A percentile compares a stretch with the other conserved stretches of the same genome.
Evolutionary conservation across 2,113 vertebrate genomes (phyloP).

Genomic region (Dasyurus viverrinus): DNA sequence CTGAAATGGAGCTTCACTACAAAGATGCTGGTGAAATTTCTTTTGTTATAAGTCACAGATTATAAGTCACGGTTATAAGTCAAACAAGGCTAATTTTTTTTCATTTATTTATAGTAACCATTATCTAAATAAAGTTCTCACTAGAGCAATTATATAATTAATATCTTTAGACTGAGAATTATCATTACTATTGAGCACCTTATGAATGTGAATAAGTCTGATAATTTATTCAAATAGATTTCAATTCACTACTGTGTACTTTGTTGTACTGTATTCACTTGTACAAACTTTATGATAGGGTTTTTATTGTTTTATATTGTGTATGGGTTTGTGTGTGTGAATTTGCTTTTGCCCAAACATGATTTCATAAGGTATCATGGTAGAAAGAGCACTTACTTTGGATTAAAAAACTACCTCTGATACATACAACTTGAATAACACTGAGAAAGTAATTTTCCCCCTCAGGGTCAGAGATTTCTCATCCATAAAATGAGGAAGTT

Average conservation of each 20-base stretch:
- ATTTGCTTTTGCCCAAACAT: not conserved
- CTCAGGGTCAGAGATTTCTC: not conserved
- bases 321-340: not conserved
- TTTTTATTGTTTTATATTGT: not conserved
- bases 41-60: slow-evolving; percentile 32
- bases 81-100: slow-evolving; percentile 23
- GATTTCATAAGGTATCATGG: not conserved
- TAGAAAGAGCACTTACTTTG: not conserved
- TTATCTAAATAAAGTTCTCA: slow-evolving; percentile 18
- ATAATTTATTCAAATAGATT: not conserved
- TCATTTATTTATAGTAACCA: not conserved
- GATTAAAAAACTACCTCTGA: not conserved
- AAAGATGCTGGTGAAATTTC: not conserved
- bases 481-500: not conserved
- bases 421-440: not conserved
- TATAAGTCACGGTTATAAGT: too few relatives aligned
- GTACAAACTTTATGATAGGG: not conserved
- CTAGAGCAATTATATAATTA: not conserved
- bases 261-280: not conserved
- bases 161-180: slow-evolving; percentile 21
- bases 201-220: not conserved
- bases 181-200: not conserved
- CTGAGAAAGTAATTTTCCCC: not conserved
- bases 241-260: slow-evolving; percentile 4
- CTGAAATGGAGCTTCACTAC: not conserved